These are phyloP conservation scores for Empidonax traillii DNA, from an alignment of 2,113 vertebrate genomes.

Conservation along the genomic window DNA sequence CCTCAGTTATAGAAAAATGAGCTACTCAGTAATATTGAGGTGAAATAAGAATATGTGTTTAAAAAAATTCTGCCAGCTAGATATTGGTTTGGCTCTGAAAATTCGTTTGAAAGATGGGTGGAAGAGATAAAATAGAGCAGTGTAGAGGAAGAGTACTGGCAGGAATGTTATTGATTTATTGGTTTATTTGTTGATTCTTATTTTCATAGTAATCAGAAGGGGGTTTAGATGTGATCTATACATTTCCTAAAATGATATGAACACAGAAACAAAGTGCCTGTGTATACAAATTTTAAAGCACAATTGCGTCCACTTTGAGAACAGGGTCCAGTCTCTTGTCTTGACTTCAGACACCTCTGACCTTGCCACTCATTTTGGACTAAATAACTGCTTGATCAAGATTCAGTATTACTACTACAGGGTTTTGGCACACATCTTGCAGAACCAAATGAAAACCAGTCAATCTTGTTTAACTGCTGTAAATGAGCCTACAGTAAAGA, in stretches of 20 bases:
- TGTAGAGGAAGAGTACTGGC: background rate
- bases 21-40: background rate
- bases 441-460: background rate
- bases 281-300: background rate
- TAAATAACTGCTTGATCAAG: background rate
- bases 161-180: conserved; percentile 11
- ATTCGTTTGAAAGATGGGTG: background rate
- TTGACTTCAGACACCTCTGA: background rate
- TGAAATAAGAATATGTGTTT: conserved; percentile 2
- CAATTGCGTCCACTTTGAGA: background rate
- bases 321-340: background rate
- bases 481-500: background rate
- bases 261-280: background rate
- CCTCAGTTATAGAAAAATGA: conserved; percentile 27
- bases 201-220: background rate
- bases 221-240: background rate
- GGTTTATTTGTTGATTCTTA: conserved; percentile 26
- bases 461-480: background rate
- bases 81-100: background rate
- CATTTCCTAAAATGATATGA: background rate
- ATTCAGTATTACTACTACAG: background rate
- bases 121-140: background rate
- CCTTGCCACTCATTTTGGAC: background rate
- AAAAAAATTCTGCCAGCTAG: background rate
- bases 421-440: background rate